Conservation (phyloP, 2,113 vertebrate species). For the Nothoprocta perdicaria region DNA sequence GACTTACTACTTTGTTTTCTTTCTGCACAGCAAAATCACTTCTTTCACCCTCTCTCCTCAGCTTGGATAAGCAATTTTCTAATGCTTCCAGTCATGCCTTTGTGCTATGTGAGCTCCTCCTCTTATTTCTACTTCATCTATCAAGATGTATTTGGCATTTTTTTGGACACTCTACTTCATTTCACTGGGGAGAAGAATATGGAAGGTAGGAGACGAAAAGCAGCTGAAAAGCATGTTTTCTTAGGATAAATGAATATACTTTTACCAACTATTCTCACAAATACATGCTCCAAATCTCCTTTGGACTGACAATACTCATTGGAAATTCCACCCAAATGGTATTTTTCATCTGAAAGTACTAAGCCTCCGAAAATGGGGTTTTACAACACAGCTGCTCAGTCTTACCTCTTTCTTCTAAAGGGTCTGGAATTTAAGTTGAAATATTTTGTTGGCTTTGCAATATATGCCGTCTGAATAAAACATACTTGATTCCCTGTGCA, state of each 20-base stretch:
- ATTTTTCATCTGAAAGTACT: slow-evolving; percentile 20
- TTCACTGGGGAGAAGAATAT: neutral
- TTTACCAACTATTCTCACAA: slow-evolving; percentile 22
- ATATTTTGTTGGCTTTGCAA: slow-evolving; percentile 36
- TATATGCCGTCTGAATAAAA: slow-evolving; percentile 52
- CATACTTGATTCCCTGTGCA: slow-evolving; percentile 47
- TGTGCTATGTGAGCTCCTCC: neutral
- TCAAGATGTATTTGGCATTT: neutral
- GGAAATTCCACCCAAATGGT: slow-evolving; percentile 8
- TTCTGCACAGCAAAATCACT: neutral
- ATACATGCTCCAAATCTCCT: neutral
- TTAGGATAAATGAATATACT: slow-evolving; percentile 19
- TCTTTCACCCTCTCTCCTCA: neutral
- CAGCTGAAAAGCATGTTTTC: neutral
- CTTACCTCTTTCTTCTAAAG: slow-evolving; percentile 7
- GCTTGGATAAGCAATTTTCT: neutral
- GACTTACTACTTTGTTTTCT: neutral
- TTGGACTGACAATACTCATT: neutral
- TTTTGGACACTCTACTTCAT: neutral
- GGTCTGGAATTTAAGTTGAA: slow-evolving; percentile 31
- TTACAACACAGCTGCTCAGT: slow-evolving; percentile 2
- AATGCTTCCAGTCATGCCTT: neutral
- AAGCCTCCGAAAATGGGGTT: slow-evolving; percentile 52
- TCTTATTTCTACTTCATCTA: slow-evolving; percentile 2
- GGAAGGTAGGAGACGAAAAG: neutral